Evolutionary conservation across 2,113 vertebrate species (phyloP), one percentile per base, ranked within the genome.

Genomic region (Tragelaphus imberbis): DNA sequence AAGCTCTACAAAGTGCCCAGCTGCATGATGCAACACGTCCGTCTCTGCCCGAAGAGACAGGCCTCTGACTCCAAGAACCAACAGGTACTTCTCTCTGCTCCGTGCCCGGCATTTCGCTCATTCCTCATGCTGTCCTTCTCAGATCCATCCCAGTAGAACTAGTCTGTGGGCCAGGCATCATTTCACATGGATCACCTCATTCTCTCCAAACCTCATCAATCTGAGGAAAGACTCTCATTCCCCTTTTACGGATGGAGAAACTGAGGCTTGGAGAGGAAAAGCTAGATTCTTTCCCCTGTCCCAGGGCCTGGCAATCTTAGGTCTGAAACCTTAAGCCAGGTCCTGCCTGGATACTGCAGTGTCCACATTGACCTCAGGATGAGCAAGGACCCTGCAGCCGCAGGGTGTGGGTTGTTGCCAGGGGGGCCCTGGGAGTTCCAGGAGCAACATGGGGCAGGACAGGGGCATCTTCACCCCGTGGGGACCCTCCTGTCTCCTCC

Each of bases 41-140:
- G 6, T 4, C 27, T n/a, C 63, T 25, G 40, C 30, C 19, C 3
- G 1, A 21, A 87, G 36, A 59, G 51, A 16, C 4, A 58, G 90
- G 53, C 13, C 91, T 44, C 56, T 7, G 91, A 58, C 44, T 49
- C n/a, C 81, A 30, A 53, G 68, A n/a, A 40, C 77, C n/a, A 33
- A 0, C 0, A 5, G 27, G 30, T 2, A 0, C 65, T 65, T 33
- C n/a, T 47, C 49, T 40, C 82, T 21, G 58, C 44, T 27, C 49
- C 7, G 1, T 21, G 2, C 0, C 0, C 0, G 0, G 23, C 2
- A 0, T 2, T 25, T 55, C 13, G 0, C 7, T 14, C n/a, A 1
- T 3, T 8, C 61, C 79, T 61, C 68, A 2, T 1, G 1, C 1
- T 2, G 0, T 25, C 47, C 47, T 25, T 27, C 71, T 53, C 5